Evolutionary conservation across 2,113 vertebrate genomes (phyloP), one percentile per base, ranked within the genome.

Genomic region (Sapayoa aenigma): DNA sequence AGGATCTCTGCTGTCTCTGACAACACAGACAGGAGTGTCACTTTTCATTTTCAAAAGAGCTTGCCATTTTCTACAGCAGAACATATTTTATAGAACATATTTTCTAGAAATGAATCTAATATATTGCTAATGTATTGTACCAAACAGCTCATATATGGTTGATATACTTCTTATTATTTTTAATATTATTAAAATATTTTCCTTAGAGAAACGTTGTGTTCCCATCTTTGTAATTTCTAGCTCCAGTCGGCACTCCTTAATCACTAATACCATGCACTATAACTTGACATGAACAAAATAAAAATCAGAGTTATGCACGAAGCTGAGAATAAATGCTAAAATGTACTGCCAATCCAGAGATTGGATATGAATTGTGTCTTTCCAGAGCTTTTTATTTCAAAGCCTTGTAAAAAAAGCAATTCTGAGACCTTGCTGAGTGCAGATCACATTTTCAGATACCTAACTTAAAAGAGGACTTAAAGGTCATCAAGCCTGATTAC

Each of bases 401-500:
- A 92, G 62, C 31, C 53, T 67, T 65, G 12, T n/a, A 85, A 55
- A 93, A 74, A 89, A 88, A 46, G 63, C 33, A 94, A 86, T 85
- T 63, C 28, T 46, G 62, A 84, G 35, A 80, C 59, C 75, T 80
- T 88, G 52, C 39, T 72, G 74, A 80, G 59, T 28, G 58, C 60
- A 95, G 74, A 93, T 81, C 39, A 50, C 71, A 92, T 85, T 97
- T 92, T 94, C 81, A 97, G 90, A 95, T 71, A 93, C 17, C 46
- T 37, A 30, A 69, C 85, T 93, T 94, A 79, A 97, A 97, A 97
- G 80, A 95, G 65, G 84, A 93, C 93, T 96, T 95, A 96, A 96
- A 97, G 96, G 96, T 97, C 96, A 97, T 91, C 91, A 94, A 96
- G 79, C 59, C 55, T 92, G 90, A 96, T 96, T 96, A 83, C 90